phyloP scores from a whole-genome alignment of 2,113 vertebrate genomes.

The Fulmarus glacialis region DNA sequence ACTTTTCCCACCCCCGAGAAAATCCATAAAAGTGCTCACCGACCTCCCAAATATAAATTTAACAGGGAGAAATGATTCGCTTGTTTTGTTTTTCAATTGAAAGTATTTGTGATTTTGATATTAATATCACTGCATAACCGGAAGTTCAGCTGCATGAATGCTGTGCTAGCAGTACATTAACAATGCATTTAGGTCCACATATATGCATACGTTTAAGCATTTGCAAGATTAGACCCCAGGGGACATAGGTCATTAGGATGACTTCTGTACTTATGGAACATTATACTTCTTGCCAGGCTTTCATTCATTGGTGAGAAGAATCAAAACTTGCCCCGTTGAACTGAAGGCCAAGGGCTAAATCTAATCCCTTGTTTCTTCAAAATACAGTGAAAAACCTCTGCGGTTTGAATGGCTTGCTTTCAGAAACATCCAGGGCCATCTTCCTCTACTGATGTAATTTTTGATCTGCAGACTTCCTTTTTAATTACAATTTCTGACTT shows the following conservation, averaged over 20 bases:
- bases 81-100: neutral
- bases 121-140: neutral
- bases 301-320: neutral
- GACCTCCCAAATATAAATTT: constrained; percentile 43
- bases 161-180: neutral
- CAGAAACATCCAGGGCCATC: neutral
- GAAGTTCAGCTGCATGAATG: neutral
- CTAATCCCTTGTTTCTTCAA: neutral
- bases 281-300: neutral
- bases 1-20: constrained; percentile 52
- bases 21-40: constrained; percentile 52
- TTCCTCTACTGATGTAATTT: neutral
- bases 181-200: neutral
- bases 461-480: neutral
- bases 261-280: neutral
- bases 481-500: neutral
- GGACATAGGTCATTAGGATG: neutral
- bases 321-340: neutral
- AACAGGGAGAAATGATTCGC: neutral
- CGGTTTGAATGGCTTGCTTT: neutral
- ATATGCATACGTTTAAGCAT: neutral
- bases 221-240: neutral
- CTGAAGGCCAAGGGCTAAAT: neutral
- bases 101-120: constrained; percentile 3
- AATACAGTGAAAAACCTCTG: neutral